Conservation (phyloP, 2,113 vertebrate genomes). For the Scytalopus superciliaris region DNA sequence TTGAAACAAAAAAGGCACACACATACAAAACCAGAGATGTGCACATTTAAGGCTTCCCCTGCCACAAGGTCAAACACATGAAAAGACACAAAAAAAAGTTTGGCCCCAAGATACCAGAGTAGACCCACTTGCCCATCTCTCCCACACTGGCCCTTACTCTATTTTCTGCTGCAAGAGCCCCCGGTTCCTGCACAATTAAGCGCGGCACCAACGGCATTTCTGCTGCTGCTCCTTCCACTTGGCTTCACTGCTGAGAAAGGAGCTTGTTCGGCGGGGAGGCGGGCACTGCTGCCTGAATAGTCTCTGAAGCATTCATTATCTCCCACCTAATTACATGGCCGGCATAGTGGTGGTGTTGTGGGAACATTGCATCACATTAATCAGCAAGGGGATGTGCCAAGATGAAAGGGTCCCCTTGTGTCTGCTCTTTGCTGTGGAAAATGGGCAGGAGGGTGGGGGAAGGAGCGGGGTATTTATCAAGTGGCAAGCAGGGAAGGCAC, state of each 20-base stretch:
- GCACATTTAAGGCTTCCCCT: conserved; percentile 61
- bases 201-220: conserved; percentile 29
- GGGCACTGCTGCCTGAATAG: conserved; percentile 36
- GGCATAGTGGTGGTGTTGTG: conserved; percentile 59
- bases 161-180: neutral
- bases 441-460: conserved; percentile 39
- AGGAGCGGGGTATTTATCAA: conserved; percentile 47
- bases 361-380: conserved; percentile 62
- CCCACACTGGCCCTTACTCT: neutral
- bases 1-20: conserved; percentile 66
- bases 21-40: conserved; percentile 46
- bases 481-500: conserved; percentile 16
- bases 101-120: conserved; percentile 14
- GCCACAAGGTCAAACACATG: conserved; percentile 56
- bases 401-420: conserved; percentile 71
- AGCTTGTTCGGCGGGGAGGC: conserved; percentile 48
- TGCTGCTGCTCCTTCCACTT: conserved; percentile 55
- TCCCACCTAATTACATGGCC: conserved; percentile 62
- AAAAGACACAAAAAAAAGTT: conserved; percentile 56
- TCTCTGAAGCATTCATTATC: conserved; percentile 63
- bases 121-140: conserved; percentile 42
- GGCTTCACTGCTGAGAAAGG: conserved; percentile 68
- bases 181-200: conserved; percentile 42
- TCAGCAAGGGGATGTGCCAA: conserved; percentile 64
- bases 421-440: conserved; percentile 68